Evolutionary conservation across 92 coral and sea anemone species (phyloP), one percentile per base, ranked within the genome.

Genomic region (Virgularia gustaviana): DNA sequence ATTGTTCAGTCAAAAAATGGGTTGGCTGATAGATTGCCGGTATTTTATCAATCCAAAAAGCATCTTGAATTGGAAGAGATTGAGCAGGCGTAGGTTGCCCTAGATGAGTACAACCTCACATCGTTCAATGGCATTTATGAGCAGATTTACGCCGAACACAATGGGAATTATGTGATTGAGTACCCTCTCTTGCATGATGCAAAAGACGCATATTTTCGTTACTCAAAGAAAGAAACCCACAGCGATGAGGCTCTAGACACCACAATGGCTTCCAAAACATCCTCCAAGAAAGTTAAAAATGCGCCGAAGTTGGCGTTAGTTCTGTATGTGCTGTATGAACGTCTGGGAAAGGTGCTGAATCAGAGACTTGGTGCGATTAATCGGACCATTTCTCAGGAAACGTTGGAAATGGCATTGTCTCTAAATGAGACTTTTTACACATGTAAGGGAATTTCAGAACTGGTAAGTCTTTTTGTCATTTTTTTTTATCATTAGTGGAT

Each of bases 361-460:
- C 80, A 54, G 13, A 63, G 66, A 51, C 47, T 75, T 13, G 85
- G 80, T 16, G 36, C 70, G 31, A 81, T 83, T 16, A 44, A 57
- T 19, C 55, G 51, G 27, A 38, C 28, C 8, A 61, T 83, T 47
- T 49, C 27, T 15, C 80, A 83, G 16, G 57, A 30, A 2, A 83
- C 88, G n/a, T 60, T 80, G 78, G 65, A 25, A 44, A 55, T 52
- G 71, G 85, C 85, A 34, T 49, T 75, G 28, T 35, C 71, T 32
- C 59, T 75, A 10, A 68, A 81, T 19, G 85, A 81, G 53, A 67
- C 81, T 13, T 65, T 64, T 36, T 56, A 74, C 16, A 75, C 81
- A 35, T 81, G 49, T 52, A 62, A 80, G 13, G 82, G 81, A 41
- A 59, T 81, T 52, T 75, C 81, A 2, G 82, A 81, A 76, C 53